Evolutionary conservation across 2,797 vertebrate species (phyloP).

Genomic region (Thaleichthys pacificus): DNA sequence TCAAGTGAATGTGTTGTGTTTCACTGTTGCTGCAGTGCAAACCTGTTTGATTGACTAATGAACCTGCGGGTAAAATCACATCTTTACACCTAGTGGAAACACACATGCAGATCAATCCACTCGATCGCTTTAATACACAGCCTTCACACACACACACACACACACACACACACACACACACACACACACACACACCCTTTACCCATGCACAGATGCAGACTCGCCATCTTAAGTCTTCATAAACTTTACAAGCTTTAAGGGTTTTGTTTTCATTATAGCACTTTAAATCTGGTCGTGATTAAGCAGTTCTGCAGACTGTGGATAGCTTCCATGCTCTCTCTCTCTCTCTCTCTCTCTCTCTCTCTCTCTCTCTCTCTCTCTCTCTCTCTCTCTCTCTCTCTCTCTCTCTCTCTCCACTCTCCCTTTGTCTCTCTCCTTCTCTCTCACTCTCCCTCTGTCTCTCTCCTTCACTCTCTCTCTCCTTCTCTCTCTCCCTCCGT

Average conservation of each 20-base stretch:
- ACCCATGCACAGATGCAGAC: conserved; percentile 29
- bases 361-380: not conserved
- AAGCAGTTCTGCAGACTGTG: conserved; percentile 65
- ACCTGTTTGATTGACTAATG: no score
- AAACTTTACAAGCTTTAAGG: conserved; percentile 69
- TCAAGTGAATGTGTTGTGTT: conserved; percentile 13
- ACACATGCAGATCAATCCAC: not conserved
- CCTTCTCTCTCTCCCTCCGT: not conserved
- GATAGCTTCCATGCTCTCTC: conserved; percentile 58
- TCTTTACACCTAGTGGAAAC: no score
- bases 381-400: not conserved
- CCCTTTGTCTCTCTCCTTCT: not conserved
- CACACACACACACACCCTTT: conserved; percentile 7
- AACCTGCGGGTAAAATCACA: no score
- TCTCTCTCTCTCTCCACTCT: not conserved
- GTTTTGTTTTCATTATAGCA: conserved; percentile 73
- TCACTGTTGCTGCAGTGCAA: not conserved
- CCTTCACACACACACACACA: conserved; percentile 5
- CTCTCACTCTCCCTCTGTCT: not conserved
- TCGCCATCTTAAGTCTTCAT: conserved; percentile 68
- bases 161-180: conserved; percentile 14
- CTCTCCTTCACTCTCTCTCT: not conserved
- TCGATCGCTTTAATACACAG: not conserved
- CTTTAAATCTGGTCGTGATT: conserved; percentile 78
- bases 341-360: no score